phyloP scores from a whole-genome alignment of 2,888 invertebrate genomes.

The Hirtodrosophila trivittata region DNA sequence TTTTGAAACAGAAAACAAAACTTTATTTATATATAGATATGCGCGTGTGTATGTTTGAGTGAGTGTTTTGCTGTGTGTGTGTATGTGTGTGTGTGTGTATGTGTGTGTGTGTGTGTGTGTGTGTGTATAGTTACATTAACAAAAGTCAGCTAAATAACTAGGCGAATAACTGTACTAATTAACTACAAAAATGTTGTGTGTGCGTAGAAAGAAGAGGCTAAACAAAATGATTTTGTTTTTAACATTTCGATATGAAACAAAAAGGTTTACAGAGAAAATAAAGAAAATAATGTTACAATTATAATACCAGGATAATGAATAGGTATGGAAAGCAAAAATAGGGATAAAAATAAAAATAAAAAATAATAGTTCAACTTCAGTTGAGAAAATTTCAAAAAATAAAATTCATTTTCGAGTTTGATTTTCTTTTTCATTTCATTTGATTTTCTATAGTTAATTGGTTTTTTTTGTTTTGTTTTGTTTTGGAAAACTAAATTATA shows the following conservation, averaged over 20 bases:
- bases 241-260: conserved; percentile 59
- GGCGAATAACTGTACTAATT: conserved; percentile 28
- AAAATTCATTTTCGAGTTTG: conserved; percentile 15
- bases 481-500: conserved; percentile 25
- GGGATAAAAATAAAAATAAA: conserved; percentile 26
- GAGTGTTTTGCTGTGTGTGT: conserved; percentile 7
- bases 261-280: conserved; percentile 40
- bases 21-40: conserved; percentile 72
- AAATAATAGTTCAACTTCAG: conserved; percentile 37
- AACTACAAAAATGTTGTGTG: conserved; percentile 54
- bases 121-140: conserved; percentile 52
- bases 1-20: conserved; percentile 80
- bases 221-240: conserved; percentile 40
- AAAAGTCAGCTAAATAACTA: conserved; percentile 48
- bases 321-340: conserved; percentile 12
- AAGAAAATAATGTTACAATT: conserved; percentile 22
- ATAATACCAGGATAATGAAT: too few species aligned
- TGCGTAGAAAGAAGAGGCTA: conserved; percentile 26
- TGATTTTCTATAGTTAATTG: conserved; percentile 2
- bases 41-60: conserved; percentile 25
- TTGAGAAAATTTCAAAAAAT: conserved; percentile 31
- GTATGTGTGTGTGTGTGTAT: conserved; percentile 22
- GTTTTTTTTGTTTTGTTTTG: conserved; percentile 17
- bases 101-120: conserved; percentile 36
- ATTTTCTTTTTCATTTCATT: conserved; percentile 28